These are phyloP conservation scores for Himalopsyche anomala DNA, from an alignment of 2,888 invertebrate genomes.

Conservation along the genomic window DNA sequence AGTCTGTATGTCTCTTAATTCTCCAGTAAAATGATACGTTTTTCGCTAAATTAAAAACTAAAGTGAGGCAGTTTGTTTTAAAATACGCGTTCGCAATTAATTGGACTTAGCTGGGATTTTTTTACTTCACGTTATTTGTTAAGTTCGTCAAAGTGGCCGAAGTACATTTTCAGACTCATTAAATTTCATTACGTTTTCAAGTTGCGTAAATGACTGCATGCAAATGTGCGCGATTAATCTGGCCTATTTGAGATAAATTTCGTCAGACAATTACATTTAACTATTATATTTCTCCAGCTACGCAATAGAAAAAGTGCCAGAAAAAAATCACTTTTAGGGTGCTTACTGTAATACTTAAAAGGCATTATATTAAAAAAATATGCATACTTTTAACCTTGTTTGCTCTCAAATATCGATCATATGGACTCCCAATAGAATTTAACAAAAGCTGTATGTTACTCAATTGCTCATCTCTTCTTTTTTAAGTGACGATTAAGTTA, in stretches of 20 bases:
- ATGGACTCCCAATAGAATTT: too few relatives aligned
- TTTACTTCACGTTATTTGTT: constrained; percentile 30
- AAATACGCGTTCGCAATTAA: constrained; percentile 29
- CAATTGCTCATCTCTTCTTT: too few relatives aligned
- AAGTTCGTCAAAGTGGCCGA: not conserved
- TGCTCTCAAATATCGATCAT: too few relatives aligned
- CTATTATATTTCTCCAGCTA: too few relatives aligned
- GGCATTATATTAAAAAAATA: too few relatives aligned
- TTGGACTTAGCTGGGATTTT: constrained; percentile 35
- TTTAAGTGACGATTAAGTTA: too few relatives aligned
- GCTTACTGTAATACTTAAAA: too few relatives aligned
- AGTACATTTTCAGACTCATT: constrained; percentile 20
- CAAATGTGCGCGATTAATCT: not conserved
- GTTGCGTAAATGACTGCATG: constrained; percentile 22
- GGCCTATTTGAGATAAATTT: not conserved
- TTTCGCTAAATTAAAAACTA: constrained; percentile 37
- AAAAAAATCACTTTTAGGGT: too few relatives aligned
- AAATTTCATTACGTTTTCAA: constrained; percentile 35
- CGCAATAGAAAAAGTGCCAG: too few relatives aligned
- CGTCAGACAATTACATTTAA: too few relatives aligned
- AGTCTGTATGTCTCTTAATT: not conserved
- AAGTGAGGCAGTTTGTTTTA: constrained; percentile 3
- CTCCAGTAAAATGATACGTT: not conserved
- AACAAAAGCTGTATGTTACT: too few relatives aligned
- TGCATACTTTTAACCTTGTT: too few relatives aligned